These are phyloP conservation scores for Stenotaenia linearis DNA, from an alignment of 2,888 invertebrate species.

Conservation along the genomic window DNA sequence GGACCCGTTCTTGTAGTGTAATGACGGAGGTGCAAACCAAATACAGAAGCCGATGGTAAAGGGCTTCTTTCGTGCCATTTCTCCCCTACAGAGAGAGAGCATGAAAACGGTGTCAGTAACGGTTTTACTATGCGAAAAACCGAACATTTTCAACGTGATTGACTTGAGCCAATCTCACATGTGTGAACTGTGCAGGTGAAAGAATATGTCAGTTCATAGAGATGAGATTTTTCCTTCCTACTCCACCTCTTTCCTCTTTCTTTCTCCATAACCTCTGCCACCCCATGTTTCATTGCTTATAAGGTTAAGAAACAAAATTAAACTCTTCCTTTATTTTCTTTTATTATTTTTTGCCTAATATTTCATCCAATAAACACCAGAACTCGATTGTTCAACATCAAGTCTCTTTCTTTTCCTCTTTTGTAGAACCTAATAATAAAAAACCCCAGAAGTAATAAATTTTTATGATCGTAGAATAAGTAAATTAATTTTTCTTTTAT, in stretches of 20 bases:
- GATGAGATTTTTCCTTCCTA: not conserved
- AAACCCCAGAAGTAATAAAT: not conserved
- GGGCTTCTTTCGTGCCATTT: not conserved
- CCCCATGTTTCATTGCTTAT: not conserved
- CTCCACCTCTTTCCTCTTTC: too few relatives aligned
- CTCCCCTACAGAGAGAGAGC: slow-evolving; percentile 3
- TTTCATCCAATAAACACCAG: slow-evolving; percentile 1
- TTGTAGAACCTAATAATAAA: not conserved
- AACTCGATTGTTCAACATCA: not conserved
- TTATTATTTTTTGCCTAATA: not conserved
- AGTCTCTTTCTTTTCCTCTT: not conserved
- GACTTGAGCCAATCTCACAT: slow-evolving; percentile 1
- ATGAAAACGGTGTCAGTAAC: slow-evolving; percentile 3
- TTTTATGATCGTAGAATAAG: not conserved
- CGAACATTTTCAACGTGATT: not conserved
- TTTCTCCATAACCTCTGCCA: not conserved
- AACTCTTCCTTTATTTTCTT: not conserved
- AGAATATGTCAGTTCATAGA: slow-evolving; percentile 1
- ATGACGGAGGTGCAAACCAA: slow-evolving; percentile 1
- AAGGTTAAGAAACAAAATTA: slow-evolving; percentile 4
- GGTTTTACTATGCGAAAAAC: not conserved
- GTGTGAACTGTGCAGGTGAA: not conserved
- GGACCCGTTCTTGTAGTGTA: not conserved
- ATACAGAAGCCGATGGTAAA: not conserved
- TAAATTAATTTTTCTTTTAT: not conserved